phyloP scores from a whole-genome alignment of 2,797 vertebrate species.

The Petrocephalus sullivani region DNA sequence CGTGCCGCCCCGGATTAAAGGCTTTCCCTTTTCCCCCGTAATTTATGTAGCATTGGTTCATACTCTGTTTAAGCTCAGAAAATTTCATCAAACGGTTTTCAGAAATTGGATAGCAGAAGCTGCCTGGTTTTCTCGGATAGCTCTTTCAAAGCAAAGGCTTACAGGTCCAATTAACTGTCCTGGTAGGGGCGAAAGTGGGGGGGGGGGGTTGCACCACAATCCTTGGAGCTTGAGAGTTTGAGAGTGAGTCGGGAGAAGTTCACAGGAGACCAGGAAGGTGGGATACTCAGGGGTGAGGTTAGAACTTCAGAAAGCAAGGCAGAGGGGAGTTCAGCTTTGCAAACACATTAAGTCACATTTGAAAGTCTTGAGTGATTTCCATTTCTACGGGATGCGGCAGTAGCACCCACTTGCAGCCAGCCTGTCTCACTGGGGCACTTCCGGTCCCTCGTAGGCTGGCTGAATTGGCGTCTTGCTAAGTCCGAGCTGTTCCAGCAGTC shows the following conservation, averaged over 20 bases:
- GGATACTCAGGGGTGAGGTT: background rate
- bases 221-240: background rate
- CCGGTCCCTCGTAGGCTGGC: background rate
- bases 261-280: background rate
- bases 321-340: background rate
- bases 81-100: background rate
- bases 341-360: background rate
- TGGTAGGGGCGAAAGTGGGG: too few relatives aligned
- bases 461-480: background rate
- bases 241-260: background rate
- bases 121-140: background rate
- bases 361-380: background rate
- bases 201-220: background rate
- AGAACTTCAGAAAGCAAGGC: background rate
- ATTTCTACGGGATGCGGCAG: background rate
- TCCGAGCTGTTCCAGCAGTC: background rate
- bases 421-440: background rate
- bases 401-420: background rate
- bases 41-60: background rate
- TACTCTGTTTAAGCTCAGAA: background rate
- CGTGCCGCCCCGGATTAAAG: background rate
- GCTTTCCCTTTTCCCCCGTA: background rate
- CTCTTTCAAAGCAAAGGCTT: constrained; percentile 8
- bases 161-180: background rate
- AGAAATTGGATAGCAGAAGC: background rate